Base-by-base conservation (phyloP, 2,113 vertebrate species). In the Noctilio leporinus region DNA sequence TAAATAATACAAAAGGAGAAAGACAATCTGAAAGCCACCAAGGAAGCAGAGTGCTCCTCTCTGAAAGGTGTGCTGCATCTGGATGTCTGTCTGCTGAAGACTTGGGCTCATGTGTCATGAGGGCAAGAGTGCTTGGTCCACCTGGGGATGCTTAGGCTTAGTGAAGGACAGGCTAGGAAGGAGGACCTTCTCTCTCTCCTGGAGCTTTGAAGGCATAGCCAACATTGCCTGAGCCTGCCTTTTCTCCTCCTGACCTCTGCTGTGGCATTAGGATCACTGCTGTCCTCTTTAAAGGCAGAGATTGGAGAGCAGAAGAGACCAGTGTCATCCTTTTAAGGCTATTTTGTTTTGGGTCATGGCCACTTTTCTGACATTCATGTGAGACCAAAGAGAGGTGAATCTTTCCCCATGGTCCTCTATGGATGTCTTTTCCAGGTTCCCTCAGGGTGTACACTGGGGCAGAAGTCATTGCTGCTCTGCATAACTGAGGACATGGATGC, bases 381-480 rank as follows among this genome's bases (percentile, higher is more conserved):
- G 75, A 81, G 38, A 55, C 45, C 64, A 33, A 16, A 47, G 38
- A 90, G 19, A 73, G 47, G 38, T 12, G 15, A 28, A 10, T n/a
- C 81, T 20, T 35, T 22, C 40, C 35, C 17, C 10, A 1, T 30
- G 30, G 64, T 8, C 19, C 30, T 33, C 12, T 17, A 7, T 10
- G 45, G 40, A 9, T 4, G 10, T 2, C 43, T 77, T 59, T 67
- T 65, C 38, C n/a, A 24, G 8, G 26, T 45, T 22, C 26, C n/a
- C n/a, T 20, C 7, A 20, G n/a, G 64, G 43, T 28, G 26, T 4
- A 9, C 2, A 1, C 12, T 33, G 17, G 9, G n/a, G 17, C 45
- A 47, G 53, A 33, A 0, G 53, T 43, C 28, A 49, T 5, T 3
- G 24, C 4, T 2, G 10, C 10, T 62, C n/a, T 14, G 10, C 0